These are phyloP conservation scores for Gnathonemus longibarbis DNA, from an alignment of 2,113 vertebrate species.

Conservation along the genomic window DNA sequence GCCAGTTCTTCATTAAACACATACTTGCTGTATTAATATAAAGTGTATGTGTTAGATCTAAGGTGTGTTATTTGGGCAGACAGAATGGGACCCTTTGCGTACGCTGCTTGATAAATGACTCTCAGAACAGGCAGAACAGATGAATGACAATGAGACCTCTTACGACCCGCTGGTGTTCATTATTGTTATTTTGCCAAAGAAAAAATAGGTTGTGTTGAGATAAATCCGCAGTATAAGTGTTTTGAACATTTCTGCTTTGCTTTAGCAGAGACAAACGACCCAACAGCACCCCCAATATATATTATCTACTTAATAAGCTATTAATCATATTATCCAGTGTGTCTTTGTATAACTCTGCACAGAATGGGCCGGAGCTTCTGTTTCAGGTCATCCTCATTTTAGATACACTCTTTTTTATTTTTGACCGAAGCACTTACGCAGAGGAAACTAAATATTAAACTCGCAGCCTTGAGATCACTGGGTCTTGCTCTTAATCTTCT, in stretches of 20 bases:
- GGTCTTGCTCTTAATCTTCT: background rate
- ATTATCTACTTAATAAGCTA: background rate
- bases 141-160: slow-evolving; percentile 17
- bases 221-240: background rate
- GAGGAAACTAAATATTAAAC: background rate
- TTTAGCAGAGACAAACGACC: background rate
- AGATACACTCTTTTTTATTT: background rate
- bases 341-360: background rate
- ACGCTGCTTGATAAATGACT: slow-evolving; percentile 3
- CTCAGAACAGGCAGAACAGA: slow-evolving; percentile 8
- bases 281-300: background rate
- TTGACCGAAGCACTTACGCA: background rate
- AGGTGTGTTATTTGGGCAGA: background rate
- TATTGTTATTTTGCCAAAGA: background rate
- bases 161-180: background rate
- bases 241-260: background rate
- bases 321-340: background rate
- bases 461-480: background rate
- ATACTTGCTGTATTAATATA: background rate
- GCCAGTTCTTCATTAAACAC: background rate
- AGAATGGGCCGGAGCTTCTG: background rate
- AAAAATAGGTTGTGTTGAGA: background rate
- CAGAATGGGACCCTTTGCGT: slow-evolving; percentile 1
- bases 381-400: background rate
- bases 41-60: background rate